Evolutionary conservation across 2,888 invertebrate species (phyloP), one percentile per base, ranked within the genome.

Genomic region (Plemyria rubiginata): DNA sequence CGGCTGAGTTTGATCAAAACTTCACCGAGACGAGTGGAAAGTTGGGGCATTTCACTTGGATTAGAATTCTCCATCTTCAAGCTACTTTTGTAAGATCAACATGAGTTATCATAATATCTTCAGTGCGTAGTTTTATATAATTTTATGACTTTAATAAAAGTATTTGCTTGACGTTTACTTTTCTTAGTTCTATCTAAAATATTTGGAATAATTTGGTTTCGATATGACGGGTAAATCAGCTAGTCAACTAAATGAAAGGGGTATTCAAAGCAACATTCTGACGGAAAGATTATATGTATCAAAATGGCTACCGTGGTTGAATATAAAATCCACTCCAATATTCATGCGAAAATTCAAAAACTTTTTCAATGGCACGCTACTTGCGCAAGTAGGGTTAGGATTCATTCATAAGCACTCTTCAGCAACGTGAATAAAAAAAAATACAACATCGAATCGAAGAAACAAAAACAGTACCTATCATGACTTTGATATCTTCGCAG

Each of bases 1-100:
- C 67, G 63, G 69, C 60, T 60, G 68, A 63, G 67, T 74, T 72
- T 73, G 67, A 72, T 74, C 70, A 71, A 69, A 75, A 62, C 70
- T 71, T 62, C 66, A 59, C 40, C 32, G 15, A 64, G 58, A 66
- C 54, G 64, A 70, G 65, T 68, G 51, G 41, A 60, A 68, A 66
- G 55, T 67, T 73, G 65, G n/a, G 51, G 48, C 56, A 54, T 71
- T 67, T 65, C 48, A 50, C 60, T 68, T 67, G 45, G 45, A 58
- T 43, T 54, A 54, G 59, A 68, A 54, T 63, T 62, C 53, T 57
- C 62, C 45, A 62, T 62, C 65, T 60, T 60, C 62, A 29, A 61
- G 58, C 46, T 65, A 62, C 58, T 69, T 64, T 61, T 53, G 43
- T 59, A 61, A 65, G 54, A 70, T 63, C 65, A 68, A 70, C 63